Evolutionary conservation across 2,888 invertebrate species (phyloP).

Genomic region (Coremacera marginata): DNA sequence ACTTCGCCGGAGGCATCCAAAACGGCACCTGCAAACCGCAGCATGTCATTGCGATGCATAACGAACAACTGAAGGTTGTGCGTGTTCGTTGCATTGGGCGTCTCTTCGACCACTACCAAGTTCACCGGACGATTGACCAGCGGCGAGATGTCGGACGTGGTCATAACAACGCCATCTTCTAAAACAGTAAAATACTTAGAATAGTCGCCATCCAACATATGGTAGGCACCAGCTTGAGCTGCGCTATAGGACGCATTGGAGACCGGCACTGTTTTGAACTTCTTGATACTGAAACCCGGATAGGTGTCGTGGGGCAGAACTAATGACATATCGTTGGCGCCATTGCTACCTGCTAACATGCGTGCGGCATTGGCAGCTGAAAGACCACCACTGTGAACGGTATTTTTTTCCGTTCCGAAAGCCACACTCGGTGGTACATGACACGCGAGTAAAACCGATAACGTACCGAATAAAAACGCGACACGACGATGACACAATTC

Average conservation of each 20-base stretch:
- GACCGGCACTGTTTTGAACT: conserved; percentile 73
- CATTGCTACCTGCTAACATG: conserved; percentile 58
- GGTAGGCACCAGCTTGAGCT: conserved; percentile 70
- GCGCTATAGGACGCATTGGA: conserved; percentile 44
- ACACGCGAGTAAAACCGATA: conserved; percentile 18
- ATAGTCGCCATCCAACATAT: conserved; percentile 82
- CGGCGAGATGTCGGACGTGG: conserved; percentile 86
- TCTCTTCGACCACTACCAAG: conserved; percentile 84
- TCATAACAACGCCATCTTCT: conserved; percentile 91
- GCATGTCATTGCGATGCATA: conserved; percentile 84
- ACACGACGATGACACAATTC: neutral
- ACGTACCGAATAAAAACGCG: neutral
- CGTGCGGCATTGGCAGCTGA: conserved; percentile 62
- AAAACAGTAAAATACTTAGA: conserved; percentile 89
- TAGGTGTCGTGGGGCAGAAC: conserved; percentile 91
- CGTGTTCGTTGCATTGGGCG: conserved; percentile 82
- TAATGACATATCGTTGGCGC: conserved; percentile 61
- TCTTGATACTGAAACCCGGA: conserved; percentile 88
- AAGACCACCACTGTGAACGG: conserved; percentile 46
- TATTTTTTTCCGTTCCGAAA: conserved; percentile 20
- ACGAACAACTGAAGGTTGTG: conserved; percentile 86
- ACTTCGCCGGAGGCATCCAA: conserved; percentile 78
- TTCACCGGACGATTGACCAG: conserved; percentile 85
- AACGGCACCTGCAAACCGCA: conserved; percentile 79
- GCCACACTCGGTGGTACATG: conserved; percentile 13